Base-by-base conservation (phyloP, 1,140 invertebrate species). In the Prorops nasuta region DNA sequence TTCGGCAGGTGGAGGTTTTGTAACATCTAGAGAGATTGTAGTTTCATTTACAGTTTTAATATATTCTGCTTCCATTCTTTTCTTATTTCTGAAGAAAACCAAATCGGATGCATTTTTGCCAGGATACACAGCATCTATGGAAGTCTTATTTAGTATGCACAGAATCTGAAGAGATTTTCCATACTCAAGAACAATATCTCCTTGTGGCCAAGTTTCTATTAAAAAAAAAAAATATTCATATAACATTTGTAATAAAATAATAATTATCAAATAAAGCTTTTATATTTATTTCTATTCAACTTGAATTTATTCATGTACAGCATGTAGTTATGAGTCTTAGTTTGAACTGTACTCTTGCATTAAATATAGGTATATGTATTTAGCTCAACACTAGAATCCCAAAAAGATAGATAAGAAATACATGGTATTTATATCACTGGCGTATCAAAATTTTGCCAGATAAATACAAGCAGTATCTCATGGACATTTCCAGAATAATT, bases 161-260 rank as follows among this genome's bases (percentile, higher is more conserved):
- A 64, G 66, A 41, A 83, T 77, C 52, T 64, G 65, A 42, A 83
- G 62, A 0, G 79, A 57, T 6, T 71, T 51, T n/a, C 80, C 80
- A 47, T 69, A 63, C 49, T 81, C 64, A 9, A 82, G 39, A 34
- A 74, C 58, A 44, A 82, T 80, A 50, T 83, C 81, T 19, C 80
- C 80, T 24, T 54, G 54, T 12, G 81, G 81, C 60, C 64, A 63
- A 3, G 80, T 83, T 49, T 65, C 80, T 83, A 48, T 34, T 21
- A 43, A 10, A 6, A 50, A 32, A 42, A 22, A 28, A 55, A 52
- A 28, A 40, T 37, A 40, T 45, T 41, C 4, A n/a, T 20, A 36
- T n/a, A n/a, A n/a, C n/a, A 17, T 22, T 8, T 32, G 17, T 38
- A 32, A 49, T 20, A 19, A 22, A 31, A 32, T 3, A 41, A n/a